Base-by-base conservation (phyloP, 1,140 invertebrate species). In the Idris sp. region DNA sequence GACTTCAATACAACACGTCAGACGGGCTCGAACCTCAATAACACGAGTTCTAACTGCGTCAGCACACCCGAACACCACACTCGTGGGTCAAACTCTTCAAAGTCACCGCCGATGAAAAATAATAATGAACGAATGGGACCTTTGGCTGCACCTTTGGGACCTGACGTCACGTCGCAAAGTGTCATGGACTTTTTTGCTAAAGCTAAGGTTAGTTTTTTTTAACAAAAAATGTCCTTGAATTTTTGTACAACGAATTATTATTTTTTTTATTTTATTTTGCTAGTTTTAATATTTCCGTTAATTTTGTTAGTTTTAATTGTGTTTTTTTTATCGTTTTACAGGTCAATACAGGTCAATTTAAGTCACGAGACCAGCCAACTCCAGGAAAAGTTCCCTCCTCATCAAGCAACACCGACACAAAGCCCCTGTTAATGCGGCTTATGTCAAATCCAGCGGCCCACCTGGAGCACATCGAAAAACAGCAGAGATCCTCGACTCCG, bases 391-490 rank as follows among this genome's bases (percentile, higher is more conserved):
- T 61, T 0, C n/a, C n/a, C n/a, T n/a, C n/a, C n/a, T 88, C 31
- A 16, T 14, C 86, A 11, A 69, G 79, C 1, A 83, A 84, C 4
- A 58, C 56, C 5, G 90, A 91, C 40, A 80, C 78, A 5, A 89
- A 86, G 13, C 90, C 90, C 4, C 68, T 90, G 18, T 79, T 91
- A 1, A 92, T 93, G 64, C 89, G 91, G 53, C 86, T 95, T 19
- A 93, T 94, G 91, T 94, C 92, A 19, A 92, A 94, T 81, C 92
- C 93, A 2, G 92, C 93, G 15, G 89, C 88, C 10, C 93, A 95
- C 79, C 91, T 97, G 6, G 95, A 96, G 79, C 93, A 96, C 82
- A 94, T 97, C 78, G 95, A 97, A 78, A 94, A 95, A 68, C 94
- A 95, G 74, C 94, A 96, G 76, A 89, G 93, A 40, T 92, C 92